Evolutionary conservation across 2,113 vertebrate species (phyloP), one percentile per base, ranked within the genome.

Genomic region (Corythoichthys haematopterus): DNA sequence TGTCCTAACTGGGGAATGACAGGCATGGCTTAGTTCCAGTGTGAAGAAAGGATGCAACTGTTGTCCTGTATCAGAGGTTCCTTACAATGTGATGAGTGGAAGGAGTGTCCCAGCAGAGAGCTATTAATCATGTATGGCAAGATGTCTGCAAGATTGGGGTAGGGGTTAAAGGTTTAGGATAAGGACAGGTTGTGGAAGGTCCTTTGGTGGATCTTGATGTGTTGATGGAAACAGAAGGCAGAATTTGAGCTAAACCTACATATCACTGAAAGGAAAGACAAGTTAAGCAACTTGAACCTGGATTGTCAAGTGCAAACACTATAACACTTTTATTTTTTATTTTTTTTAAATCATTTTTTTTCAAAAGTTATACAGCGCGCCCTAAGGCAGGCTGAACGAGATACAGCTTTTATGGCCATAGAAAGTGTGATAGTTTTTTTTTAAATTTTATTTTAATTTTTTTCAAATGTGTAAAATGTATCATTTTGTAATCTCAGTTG

Each of bases 21-120:
- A 93, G 91, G 74, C 83, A 68, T 71, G 89, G 88, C 84, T 94
- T 94, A 91, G 55, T 79, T 81, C 74, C 87, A 56, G 85, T 91
- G 89, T 91, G 88, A 91, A 89, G 89, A 84, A 77, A 84, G 85
- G 85, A 88, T 93, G 85, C 92, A 94, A 94, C 91, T 94, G 93
- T 92, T 92, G 88, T 91, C 73, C 86, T 86, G 75, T 89, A 91
- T 94, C 91, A 91, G 43, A 88, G 84, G 76, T 82, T 91, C 91
- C 92, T 90, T 90, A 65, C 91, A 89, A 88, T 91, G 85, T 90
- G 84, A 88, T 92, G 89, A 92, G 84, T 93, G 87, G 85, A 89
- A 86, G 68, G 80, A 92, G 91, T 84, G 89, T 92, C 91, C 85
- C 84, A 87, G 87, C 75, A 79, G 60, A 88, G 85, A 74, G 85